Conservation (phyloP, 1,140 invertebrate species). For the Drosophila pseudoananassae region DNA sequence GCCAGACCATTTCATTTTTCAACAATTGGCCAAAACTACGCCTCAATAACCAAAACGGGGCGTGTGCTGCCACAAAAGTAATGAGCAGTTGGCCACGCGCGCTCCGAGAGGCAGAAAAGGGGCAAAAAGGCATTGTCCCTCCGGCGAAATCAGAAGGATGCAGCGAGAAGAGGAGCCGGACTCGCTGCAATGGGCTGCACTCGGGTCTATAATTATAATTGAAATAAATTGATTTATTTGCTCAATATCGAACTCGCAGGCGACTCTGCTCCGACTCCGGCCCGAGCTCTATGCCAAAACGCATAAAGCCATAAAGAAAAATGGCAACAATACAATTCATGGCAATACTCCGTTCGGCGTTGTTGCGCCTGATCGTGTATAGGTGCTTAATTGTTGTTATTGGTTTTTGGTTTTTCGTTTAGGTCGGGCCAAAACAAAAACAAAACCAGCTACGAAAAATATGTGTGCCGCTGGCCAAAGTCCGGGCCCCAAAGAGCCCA, state of each 20-base stretch:
- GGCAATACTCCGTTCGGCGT: constrained; percentile 2
- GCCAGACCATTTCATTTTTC: constrained; percentile 80
- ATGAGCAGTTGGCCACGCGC: constrained; percentile 81
- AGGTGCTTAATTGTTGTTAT: constrained; percentile 79
- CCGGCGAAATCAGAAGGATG: constrained; percentile 40
- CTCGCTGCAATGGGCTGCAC: constrained; percentile 38
- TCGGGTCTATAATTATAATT: constrained; percentile 79
- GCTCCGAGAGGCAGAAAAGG: constrained; percentile 27
- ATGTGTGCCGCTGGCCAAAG: constrained; percentile 62
- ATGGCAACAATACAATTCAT: constrained; percentile 78
- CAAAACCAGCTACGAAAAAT: constrained; percentile 20
- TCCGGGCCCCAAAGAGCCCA: constrained; percentile 17
- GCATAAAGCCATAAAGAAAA: constrained; percentile 82
- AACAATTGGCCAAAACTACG: constrained; percentile 77
- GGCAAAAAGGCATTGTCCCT: constrained; percentile 34
- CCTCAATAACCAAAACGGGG: constrained; percentile 68
- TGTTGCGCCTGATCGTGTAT: constrained; percentile 41
- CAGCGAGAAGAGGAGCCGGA: constrained; percentile 13
- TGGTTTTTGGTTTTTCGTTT: constrained; percentile 67
- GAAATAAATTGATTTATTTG: constrained; percentile 83
- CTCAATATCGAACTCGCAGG: constrained; percentile 47
- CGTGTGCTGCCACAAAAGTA: constrained; percentile 72
- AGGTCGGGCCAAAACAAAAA: constrained; percentile 28
- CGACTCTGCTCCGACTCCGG: constrained; percentile 4
- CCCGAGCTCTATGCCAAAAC: constrained; percentile 73